Base-by-base conservation (phyloP, 2,113 vertebrate species). In the Peucedramus taeniatus region DNA sequence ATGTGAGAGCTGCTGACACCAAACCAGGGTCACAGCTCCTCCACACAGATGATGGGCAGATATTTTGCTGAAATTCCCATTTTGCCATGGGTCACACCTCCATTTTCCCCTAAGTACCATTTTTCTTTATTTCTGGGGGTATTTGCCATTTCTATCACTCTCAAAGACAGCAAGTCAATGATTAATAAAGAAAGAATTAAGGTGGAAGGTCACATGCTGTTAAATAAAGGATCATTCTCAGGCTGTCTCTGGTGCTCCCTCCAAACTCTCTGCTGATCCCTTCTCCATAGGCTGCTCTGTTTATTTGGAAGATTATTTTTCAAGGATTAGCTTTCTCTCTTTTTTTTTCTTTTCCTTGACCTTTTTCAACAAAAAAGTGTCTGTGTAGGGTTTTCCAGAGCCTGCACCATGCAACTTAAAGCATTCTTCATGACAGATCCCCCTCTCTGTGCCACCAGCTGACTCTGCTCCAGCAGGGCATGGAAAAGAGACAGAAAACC, bases 221-320 rank as follows among this genome's bases (percentile, higher is more conserved):
- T 74, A 24, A 44, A 69, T 78, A 61, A 83, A n/a, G n/a, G 83
- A 37, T 45, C 45, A 20, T 86, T 83, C 89, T 84, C 45, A 35
- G 30, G 33, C 8, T 60, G 3, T 47, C 63, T 56, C 35, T 84
- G 60, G 18, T 79, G 76, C 13, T 39, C 22, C 51, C 66, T 45
- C 75, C 57, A 53, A 60, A 21, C 35, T 13, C 13, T 31, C 2
- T 47, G 37, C 50, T 65, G 31, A 54, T 65, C 65, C 15, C 42
- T 70, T 74, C 69, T 54, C 63, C 45, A 18, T 6, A 26, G 51
- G 42, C 57, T 83, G 53, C 44, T 63, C 50, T 77, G 50, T 81
- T 91, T 82, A 57, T 87, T 69, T 83, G 74, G 84, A 72, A 83
- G 76, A 83, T 83, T 86, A 72, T 89, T 96, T 94, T 72, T 85